Base-by-base conservation (phyloP, 2,113 vertebrate species). In the Quiscalus mexicanus region DNA sequence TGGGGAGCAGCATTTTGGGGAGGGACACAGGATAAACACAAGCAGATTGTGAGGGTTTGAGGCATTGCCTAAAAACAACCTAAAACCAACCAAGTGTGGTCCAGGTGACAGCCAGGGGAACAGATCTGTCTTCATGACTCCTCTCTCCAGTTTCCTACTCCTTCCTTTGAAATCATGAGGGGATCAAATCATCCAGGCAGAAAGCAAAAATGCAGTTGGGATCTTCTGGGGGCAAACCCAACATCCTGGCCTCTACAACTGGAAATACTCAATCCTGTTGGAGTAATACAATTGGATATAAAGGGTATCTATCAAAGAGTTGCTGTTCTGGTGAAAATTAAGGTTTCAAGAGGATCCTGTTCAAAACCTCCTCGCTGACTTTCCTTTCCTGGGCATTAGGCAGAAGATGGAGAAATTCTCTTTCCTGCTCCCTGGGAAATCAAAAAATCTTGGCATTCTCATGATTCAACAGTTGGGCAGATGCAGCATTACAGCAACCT, bases 401-500 rank as follows among this genome's bases (percentile, higher is more conserved):
- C 68, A 93, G 95, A 84, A 67, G 90, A 80, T 67, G 91, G 50
- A 95, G 91, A 6, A 59, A 92, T 33, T 84, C 84, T 87, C 70
- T 63, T 74, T 91, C 78, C 35, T 33, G 77, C 84, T 81, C 81
- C 89, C 89, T 96, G 87, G 94, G 93, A 94, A 94, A 96, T 91
- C 93, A 96, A 87, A 93, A 1, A 24, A 74, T 53, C 93, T 93
- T 93, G 83, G 89, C 64, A 86, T 91, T 87, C 91, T 80, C 64
- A 76, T 4, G 18, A 23, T 76, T 94, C 78, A 91, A 53, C 73
- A 90, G 69, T 64, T 63, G 45, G 62, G 78, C 78, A 91, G 87
- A 74, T 69, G 87, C 82, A 85, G 8, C 39, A 90, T 91, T 31
- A 77, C 79, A 96, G 20, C 84, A 62, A 77, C 11, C 68, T 95